Evolutionary conservation across 37 sponge, comb jelly and placozoan species (phyloP).

Genomic region (Tethya wilhelma): DNA sequence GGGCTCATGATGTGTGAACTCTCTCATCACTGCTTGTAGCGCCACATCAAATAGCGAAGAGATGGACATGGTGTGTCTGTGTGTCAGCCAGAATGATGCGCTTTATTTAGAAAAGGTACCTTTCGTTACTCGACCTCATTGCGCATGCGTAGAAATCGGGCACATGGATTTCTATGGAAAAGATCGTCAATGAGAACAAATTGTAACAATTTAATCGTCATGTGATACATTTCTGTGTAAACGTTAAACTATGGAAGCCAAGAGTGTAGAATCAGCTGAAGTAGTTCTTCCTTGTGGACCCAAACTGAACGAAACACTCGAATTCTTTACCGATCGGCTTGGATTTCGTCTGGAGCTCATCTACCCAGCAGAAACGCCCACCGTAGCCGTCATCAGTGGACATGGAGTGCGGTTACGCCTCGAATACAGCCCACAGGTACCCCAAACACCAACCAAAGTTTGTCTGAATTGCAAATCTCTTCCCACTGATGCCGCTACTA

Average conservation of each 20-base stretch:
- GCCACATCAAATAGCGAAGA: conserved; percentile 46
- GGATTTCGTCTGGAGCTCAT: conserved; percentile 15
- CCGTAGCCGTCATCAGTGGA: conserved; percentile 15
- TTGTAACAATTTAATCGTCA: no score
- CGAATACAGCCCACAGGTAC: background rate
- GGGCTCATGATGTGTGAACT: conserved; percentile 32
- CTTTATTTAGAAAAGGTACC: no score
- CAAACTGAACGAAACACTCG: background rate
- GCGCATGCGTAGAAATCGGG: no score
- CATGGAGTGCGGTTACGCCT: conserved; percentile 8
- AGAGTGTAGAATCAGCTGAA: no score
- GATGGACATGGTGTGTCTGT: background rate
- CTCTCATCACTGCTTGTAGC: conserved; percentile 42
- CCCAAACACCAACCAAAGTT: background rate
- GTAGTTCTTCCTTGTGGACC: background rate
- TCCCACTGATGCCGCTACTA: background rate
- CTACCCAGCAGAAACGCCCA: conserved; percentile 18
- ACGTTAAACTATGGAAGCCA: no score
- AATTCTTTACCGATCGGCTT: conserved; percentile 1
- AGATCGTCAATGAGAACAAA: no score
- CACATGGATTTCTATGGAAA: no score
- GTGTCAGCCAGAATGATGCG: no score
- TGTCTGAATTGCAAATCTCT: background rate
- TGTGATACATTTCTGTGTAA: no score
- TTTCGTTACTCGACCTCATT: no score